phyloP scores from a whole-genome alignment of 2,888 invertebrate species.

The Escarpia spicata region DNA sequence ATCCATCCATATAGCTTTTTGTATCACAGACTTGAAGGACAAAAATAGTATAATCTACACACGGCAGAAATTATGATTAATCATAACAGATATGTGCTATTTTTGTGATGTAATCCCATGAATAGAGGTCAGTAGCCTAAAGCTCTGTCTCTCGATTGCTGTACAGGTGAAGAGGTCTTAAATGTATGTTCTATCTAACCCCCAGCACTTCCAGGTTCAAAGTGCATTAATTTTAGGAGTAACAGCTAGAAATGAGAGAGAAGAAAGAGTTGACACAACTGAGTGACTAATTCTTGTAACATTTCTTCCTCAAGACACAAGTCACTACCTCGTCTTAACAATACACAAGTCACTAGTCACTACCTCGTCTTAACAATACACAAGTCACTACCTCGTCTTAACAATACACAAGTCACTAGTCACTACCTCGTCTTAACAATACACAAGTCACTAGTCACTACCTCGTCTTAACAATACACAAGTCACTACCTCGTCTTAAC shows the following conservation, averaged over 20 bases:
- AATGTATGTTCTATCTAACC: not conserved
- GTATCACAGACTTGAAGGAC: not conserved
- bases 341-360: no score
- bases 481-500: no score
- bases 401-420: no score
- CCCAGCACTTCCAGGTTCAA: not conserved
- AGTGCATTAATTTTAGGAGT: not conserved
- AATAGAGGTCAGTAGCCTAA: no score
- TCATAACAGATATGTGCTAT: no score
- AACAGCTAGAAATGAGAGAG: not conserved
- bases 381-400: no score
- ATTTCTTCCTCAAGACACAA: not conserved
- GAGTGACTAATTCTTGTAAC: not conserved
- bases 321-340: no score
- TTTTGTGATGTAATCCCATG: no score
- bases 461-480: no score
- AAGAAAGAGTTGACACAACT: not conserved
- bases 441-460: no score
- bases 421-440: no score
- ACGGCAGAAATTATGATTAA: not conserved
- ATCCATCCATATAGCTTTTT: not conserved
- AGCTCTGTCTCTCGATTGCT: not conserved
- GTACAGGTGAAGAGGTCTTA: not conserved
- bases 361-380: no score
- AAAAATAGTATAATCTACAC: not conserved